Percentiles rank a stretch among this genome's conserved stretches.
Evolutionary conservation across 1,140 invertebrate genomes (phyloP).

Genomic region (Phymorhynchus buccinoides): DNA sequence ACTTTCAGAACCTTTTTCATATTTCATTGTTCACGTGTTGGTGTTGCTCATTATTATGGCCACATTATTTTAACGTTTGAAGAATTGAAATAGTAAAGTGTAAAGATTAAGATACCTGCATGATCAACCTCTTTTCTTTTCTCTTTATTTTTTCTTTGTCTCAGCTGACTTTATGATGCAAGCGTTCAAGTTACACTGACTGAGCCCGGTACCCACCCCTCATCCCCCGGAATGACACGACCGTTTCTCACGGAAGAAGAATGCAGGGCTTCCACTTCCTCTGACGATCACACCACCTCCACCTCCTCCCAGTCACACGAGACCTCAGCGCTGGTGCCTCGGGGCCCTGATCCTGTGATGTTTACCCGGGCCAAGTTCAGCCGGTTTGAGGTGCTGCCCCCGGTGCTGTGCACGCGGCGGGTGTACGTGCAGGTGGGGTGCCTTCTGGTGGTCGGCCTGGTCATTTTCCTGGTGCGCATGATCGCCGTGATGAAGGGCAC

Average conservation of each 20-base stretch:
- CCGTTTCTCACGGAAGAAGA: conserved; percentile 10
- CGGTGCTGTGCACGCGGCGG: conserved; percentile 52
- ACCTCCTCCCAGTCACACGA: too few species aligned
- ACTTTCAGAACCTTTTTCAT: too few species aligned
- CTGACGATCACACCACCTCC: background rate
- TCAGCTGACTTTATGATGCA: background rate
- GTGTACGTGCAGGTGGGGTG: conserved; percentile 55
- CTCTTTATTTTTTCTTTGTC: too few species aligned
- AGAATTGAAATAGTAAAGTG: too few species aligned
- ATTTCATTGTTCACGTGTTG: too few species aligned
- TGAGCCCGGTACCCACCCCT: too few species aligned
- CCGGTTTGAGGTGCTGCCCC: conserved; percentile 51
- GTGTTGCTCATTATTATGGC: too few species aligned
- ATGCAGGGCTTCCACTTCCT: background rate
- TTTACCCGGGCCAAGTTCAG: conserved; percentile 35
- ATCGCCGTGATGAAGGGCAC: conserved; percentile 53
- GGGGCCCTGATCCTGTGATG: background rate
- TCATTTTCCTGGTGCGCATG: conserved; percentile 51
- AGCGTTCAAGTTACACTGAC: background rate
- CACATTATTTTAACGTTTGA: too few species aligned
- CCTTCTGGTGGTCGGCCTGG: conserved; percentile 45
- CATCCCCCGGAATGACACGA: background rate
- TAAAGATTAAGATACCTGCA: too few species aligned
- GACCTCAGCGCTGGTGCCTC: background rate
- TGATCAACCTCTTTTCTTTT: too few species aligned